Evolutionary conservation across 2,113 vertebrate genomes (phyloP), one percentile per base, ranked within the genome.

Genomic region (Marcusenius ussheri): DNA sequence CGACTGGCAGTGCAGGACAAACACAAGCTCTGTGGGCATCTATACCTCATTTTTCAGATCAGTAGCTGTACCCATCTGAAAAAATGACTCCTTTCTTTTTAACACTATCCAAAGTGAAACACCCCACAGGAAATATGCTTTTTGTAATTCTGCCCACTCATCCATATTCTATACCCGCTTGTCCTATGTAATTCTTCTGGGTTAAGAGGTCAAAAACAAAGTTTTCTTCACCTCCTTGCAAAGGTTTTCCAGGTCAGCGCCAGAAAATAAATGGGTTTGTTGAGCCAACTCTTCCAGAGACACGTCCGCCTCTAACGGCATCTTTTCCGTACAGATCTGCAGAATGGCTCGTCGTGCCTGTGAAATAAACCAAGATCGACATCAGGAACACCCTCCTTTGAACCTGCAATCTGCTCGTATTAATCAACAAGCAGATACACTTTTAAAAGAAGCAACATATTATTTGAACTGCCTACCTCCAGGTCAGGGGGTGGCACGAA

Each of bases 241-340:
- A 4, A 99, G 96, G 93, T 97, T 98, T 92, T 96, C 95, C 92
- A 98, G 93, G 91, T 99, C 98, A 3, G 98, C 98, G 93, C 98
- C 98, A 91, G 98, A 98, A 94, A 97, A 99, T 83, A 96, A 92
- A 7, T 95, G 50, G 0, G 97, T 98, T 83, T 93, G 92, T 8
- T 83, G 88, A 15, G 97, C 97, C 50, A 99, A 90, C 19, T 96
- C 95, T 92, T 96, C 92, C 90, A 99, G 92, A 58, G 93, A 95
- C 89, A 99, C 97, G 21, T 97, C 95, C 4, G 90, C 53, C 62
- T 90, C 94, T 27, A 98, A 3, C 0, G 98, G 98, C 93, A 97
- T 97, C 11, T 91, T 94, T 89, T 95, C 89, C 0, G 97, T 97
- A 90, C 95, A 96, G 89, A 97, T 93, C 94, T 95, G 95, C 94